Percentiles rank a stretch among this genome's conserved stretches.
Conservation (phyloP, 1,140 invertebrate species). For the Trichonephila clavipes region DNA sequence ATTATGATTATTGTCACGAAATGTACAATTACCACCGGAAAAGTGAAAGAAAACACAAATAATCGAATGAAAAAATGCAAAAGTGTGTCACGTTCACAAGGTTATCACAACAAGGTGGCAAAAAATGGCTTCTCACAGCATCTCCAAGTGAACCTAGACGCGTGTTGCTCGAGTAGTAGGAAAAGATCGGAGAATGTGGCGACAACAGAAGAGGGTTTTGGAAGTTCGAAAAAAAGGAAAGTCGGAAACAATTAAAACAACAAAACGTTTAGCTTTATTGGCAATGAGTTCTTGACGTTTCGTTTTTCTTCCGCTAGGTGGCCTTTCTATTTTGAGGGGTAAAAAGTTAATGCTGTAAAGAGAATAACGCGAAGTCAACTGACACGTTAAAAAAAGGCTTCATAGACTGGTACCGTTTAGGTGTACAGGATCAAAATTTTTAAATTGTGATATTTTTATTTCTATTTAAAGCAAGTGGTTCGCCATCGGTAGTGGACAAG, state of each 20-base stretch:
- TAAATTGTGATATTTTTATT: not conserved
- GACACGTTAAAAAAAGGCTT: constrained; percentile 15
- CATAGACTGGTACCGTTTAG: not conserved
- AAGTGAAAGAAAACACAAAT: too few species aligned
- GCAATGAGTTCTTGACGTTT: constrained; percentile 52
- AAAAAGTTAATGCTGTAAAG: constrained; percentile 52
- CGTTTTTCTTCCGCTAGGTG: constrained; percentile 43
- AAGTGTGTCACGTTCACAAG: not conserved
- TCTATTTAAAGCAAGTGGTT: constrained; percentile 22
- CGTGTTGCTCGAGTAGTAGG: not conserved
- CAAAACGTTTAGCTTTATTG: constrained; percentile 57
- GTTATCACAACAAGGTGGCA: not conserved
- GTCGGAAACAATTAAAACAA: constrained; percentile 46
- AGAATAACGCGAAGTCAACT: not conserved
- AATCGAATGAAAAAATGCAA: not conserved
- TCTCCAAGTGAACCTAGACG: not conserved
- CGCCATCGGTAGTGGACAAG: constrained; percentile 25
- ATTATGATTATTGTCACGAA: too few species aligned
- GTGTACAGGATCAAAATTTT: not conserved
- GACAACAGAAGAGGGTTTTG: constrained; percentile 50
- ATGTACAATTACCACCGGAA: too few species aligned
- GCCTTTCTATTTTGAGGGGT: constrained; percentile 34
- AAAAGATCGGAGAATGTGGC: not conserved
- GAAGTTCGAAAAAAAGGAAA: not conserved
- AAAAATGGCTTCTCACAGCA: not conserved